Percentiles rank a stretch among this genome's conserved stretches.
These are phyloP conservation scores for Orchesella cincta DNA, from an alignment of 1,140 invertebrate species.

Conservation along the genomic window DNA sequence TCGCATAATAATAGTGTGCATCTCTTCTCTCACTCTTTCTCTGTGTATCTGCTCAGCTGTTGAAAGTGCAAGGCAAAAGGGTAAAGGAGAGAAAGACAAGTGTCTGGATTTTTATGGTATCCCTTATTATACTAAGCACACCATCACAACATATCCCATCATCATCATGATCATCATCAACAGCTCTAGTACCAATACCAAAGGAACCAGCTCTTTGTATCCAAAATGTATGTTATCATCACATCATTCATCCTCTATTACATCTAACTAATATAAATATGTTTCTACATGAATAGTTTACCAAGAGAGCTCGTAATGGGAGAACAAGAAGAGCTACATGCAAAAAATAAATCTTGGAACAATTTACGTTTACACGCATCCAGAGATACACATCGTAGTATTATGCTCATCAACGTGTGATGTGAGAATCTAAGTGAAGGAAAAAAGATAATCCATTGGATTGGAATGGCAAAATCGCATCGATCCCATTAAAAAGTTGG, in stretches of 20 bases:
- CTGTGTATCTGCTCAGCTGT: slow-evolving; percentile 21
- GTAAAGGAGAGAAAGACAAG: slow-evolving; percentile 6
- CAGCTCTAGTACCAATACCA: not conserved
- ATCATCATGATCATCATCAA: not conserved
- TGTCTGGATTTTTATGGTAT: slow-evolving; percentile 22
- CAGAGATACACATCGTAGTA: not conserved
- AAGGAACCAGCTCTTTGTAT: not conserved
- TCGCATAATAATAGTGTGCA: too few relatives aligned
- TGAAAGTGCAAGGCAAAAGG: slow-evolving; percentile 16
- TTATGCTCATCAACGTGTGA: too few relatives aligned
- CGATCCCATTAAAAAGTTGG: too few relatives aligned
- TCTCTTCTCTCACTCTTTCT: too few relatives aligned
- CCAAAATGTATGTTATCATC: not conserved
- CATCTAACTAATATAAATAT: not conserved
- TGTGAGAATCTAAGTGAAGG: too few relatives aligned
- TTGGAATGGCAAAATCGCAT: too few relatives aligned
- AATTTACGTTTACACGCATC: not conserved
- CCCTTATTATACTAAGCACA: too few relatives aligned
- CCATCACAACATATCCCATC: not conserved
- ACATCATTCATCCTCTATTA: not conserved
- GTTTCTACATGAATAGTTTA: not conserved
- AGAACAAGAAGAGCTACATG: not conserved
- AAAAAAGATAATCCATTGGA: too few relatives aligned
- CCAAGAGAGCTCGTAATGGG: not conserved
- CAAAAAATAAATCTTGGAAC: not conserved